phyloP scores from a whole-genome alignment of 2,113 vertebrate genomes.

The Oreochromis niloticus region DNA sequence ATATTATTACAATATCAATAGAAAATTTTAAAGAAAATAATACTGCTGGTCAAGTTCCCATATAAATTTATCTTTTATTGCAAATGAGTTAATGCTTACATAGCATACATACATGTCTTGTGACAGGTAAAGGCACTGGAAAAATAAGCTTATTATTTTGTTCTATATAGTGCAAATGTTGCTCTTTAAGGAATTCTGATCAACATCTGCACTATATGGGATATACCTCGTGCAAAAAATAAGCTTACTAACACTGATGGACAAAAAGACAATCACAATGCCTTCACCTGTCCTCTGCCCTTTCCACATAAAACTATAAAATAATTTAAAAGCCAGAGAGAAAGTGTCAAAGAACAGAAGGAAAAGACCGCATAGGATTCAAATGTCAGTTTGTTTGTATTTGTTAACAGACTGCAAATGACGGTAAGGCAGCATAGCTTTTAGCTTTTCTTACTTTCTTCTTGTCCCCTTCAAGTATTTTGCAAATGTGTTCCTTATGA shows the following conservation, averaged over 20 bases:
- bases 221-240: neutral
- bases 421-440: neutral
- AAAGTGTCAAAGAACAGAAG: neutral
- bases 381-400: neutral
- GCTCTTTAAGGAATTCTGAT: neutral
- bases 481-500: constrained; percentile 14
- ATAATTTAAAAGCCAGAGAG: neutral
- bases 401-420: neutral
- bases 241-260: neutral
- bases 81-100: neutral
- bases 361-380: neutral
- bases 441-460: neutral
- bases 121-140: neutral
- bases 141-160: neutral
- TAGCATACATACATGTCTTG: neutral
- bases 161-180: neutral
- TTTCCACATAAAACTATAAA: neutral
- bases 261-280: neutral
- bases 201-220: neutral
- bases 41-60: neutral
- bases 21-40: neutral
- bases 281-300: neutral
- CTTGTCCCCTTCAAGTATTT: neutral
- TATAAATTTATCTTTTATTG: neutral
- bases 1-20: neutral